phyloP scores from a whole-genome alignment of 1,140 invertebrate species.

The Papilio xuthus region DNA sequence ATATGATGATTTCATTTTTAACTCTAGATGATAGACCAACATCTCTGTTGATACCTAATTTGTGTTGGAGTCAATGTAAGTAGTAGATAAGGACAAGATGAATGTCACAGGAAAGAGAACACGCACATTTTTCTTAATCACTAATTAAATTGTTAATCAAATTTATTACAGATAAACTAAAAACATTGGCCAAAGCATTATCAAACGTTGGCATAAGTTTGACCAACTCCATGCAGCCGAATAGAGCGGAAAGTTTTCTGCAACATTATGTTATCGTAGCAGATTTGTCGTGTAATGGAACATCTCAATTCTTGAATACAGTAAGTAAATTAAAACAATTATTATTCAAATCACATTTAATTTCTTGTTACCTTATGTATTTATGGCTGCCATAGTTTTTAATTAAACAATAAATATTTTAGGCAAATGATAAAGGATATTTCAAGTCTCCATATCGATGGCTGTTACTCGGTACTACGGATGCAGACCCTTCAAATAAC shows the following conservation, averaged over 20 bases:
- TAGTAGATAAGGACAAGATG: no score
- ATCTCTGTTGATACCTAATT: slow-evolving; percentile 53
- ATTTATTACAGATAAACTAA: slow-evolving; percentile 51
- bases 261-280: slow-evolving; percentile 59
- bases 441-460: slow-evolving; percentile 71
- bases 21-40: slow-evolving; percentile 54
- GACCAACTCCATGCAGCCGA: slow-evolving; percentile 54
- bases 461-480: slow-evolving; percentile 52
- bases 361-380: not conserved
- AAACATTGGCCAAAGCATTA: slow-evolving; percentile 49
- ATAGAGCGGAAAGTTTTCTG: slow-evolving; percentile 56
- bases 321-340: slow-evolving; percentile 44
- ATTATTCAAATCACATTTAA: not conserved
- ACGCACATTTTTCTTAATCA: no score
- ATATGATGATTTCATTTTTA: slow-evolving; percentile 57
- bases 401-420: slow-evolving; percentile 1
- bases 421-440: slow-evolving; percentile 60
- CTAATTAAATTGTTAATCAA: no score
- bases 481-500: slow-evolving; percentile 37
- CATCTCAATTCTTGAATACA: slow-evolving; percentile 49
- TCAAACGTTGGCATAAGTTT: slow-evolving; percentile 46
- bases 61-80: slow-evolving; percentile 68
- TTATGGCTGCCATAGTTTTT: not conserved
- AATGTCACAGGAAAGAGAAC: no score
- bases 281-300: slow-evolving; percentile 56